Evolutionary conservation across 2,113 vertebrate genomes (phyloP).

Genomic region (Ophiodon elongatus): DNA sequence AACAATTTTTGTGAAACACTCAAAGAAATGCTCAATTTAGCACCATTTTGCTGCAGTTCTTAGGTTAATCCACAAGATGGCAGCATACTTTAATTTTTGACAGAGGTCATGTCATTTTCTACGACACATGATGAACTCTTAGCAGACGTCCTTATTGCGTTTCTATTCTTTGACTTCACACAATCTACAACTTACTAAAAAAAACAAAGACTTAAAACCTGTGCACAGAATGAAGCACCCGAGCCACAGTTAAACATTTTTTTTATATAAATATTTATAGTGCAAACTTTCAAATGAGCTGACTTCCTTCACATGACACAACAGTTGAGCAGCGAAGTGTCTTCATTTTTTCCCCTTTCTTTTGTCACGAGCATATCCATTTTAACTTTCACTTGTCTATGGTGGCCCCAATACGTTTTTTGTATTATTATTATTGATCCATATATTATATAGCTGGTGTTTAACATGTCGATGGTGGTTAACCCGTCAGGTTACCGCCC

Average conservation of each 20-base stretch:
- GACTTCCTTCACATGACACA: neutral
- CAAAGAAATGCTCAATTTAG: neutral
- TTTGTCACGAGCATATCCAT: neutral
- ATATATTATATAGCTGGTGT: neutral
- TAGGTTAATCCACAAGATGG: conserved; percentile 24
- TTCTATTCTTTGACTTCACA: neutral
- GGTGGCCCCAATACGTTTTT: neutral
- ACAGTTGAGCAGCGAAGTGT: neutral
- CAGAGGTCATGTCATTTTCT: neutral
- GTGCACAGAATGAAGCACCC: neutral
- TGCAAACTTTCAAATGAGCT: neutral
- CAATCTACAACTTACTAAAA: neutral
- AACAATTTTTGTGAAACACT: neutral
- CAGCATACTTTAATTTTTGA: neutral
- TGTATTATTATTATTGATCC: neutral
- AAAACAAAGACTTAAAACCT: neutral
- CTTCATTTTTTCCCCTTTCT: neutral
- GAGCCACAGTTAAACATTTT: neutral
- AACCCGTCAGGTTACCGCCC: neutral
- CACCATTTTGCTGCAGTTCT: neutral
- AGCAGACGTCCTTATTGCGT: neutral
- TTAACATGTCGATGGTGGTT: neutral
- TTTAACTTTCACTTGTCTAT: neutral
- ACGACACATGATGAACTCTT: neutral
- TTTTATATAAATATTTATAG: no score